Base-by-base conservation (phyloP, 2,113 vertebrate genomes). In the Camelus dromedarius region DNA sequence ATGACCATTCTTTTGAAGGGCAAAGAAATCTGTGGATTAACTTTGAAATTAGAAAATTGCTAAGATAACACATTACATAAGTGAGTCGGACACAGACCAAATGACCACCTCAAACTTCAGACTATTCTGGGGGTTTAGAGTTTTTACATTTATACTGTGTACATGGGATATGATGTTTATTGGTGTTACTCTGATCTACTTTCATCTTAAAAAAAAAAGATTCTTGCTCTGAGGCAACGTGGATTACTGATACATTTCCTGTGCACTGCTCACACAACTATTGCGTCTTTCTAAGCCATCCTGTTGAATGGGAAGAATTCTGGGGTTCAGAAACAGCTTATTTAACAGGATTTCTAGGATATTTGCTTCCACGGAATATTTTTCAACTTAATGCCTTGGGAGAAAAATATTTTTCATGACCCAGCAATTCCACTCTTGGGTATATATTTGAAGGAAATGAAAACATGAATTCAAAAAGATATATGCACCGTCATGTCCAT, bases 351-450 rank as follows among this genome's bases (percentile, higher is more conserved):
- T 67, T 81, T 11, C 7, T 60, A 48, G 42, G 48, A 86, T 86
- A 35, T 80, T 97, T 82, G 7, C 52, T 24, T 15, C 42, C 58
- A 2, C 2, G 2, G 50, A 85, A 50, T 26, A 73, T 75, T 93
- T 95, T 95, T 32, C 75, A 85, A 92, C 16, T 28, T 89, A 95
- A 50, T 86, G 75, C 28, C 4, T 97, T 92, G 26, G 60, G 70
- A 82, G 35, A 94, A 97, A 96, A 42, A 66, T 6, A 54, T 38
- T 79, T 79, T 56, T 79, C 52, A 38, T 38, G 20, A 56, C 56
- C 52, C 20, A 79, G 52, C 32, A 38, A 26, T 79, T 56, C 22
- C 76, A 56, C 12, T 79, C 52, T 20, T 56, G n/a, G n/a, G 22
- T 35, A 35, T 38, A 38, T 35, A 26, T 56, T 12, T 9, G 20